Base-by-base conservation (phyloP, 2,797 vertebrate genomes). In the Otus scops region DNA sequence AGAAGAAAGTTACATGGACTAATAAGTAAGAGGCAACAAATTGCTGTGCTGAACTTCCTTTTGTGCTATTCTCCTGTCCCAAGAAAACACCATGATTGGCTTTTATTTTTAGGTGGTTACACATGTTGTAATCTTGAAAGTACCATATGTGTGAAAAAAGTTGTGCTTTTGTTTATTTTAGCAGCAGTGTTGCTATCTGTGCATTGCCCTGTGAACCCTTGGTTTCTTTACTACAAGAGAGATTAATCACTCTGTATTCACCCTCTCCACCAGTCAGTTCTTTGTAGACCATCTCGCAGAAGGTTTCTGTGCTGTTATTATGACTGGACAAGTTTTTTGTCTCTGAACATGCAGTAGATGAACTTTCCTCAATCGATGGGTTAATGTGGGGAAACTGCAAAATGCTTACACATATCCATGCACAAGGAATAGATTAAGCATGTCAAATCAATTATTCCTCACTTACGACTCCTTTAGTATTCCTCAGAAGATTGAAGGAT, bases 381-480 rank as follows among this genome's bases (percentile, higher is more conserved):
- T 26, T n/a, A 13, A n/a, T 43, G 27, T 70, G 34, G 26, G 36
- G 27, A 90, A 90, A 82, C 47, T 50, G 39, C 39, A 69, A 45
- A 36, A n/a, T 4, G 8, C 28, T 93, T 11, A 64, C 22, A 67
- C 21, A 16, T 76, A 95, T 30, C 27, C 26, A 26, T 13, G 32
- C 63, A 53, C 51, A 88, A 78, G 38, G 41, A 92, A 76, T 43
- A 85, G 43, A 76, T 50, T 79, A 85, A 82, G 59, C 28, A 67
- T 50, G 39, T 78, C 43, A 87, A 85, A 92, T 90, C 59, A 73
- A 56, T 88, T 94, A 63, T 88, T 91, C 28, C 14, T 63, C 59
- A 67, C 32, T 19, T 82, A 39, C 1, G 3, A 22, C 20, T 84
- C 41, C 39, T 59, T 78, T 43, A 30, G 36, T 84, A 43, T 41